Evolutionary conservation across 2,888 invertebrate genomes (phyloP).

Genomic region (Cactoblastis cactorum): DNA sequence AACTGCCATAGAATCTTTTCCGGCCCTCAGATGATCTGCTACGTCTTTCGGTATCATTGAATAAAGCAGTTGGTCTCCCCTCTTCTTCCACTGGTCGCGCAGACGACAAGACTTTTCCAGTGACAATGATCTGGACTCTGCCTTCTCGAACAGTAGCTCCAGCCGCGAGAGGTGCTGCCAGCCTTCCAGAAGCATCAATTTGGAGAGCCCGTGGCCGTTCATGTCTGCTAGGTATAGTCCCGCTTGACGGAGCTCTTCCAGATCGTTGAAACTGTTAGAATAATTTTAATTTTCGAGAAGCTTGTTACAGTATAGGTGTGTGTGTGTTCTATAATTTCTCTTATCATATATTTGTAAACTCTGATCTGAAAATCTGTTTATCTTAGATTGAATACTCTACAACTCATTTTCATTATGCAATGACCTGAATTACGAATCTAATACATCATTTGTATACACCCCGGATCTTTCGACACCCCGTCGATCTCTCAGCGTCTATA

Average conservation of each 20-base stretch:
- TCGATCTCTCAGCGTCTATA: too few species aligned
- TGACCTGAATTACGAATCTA: too few species aligned
- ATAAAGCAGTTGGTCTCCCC: conserved; percentile 91
- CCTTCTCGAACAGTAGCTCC: conserved; percentile 90
- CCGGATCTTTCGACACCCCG: too few species aligned
- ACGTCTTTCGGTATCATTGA: conserved; percentile 95
- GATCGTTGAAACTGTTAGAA: conserved; percentile 88
- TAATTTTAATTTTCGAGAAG: too few species aligned
- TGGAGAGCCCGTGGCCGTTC: conserved; percentile 90
- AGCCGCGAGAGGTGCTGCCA: conserved; percentile 91
- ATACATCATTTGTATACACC: too few species aligned
- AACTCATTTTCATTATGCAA: too few species aligned
- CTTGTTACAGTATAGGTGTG: too few species aligned
- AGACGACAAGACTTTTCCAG: conserved; percentile 88
- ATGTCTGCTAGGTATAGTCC: conserved; percentile 90
- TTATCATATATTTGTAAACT: too few species aligned
- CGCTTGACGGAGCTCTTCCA: conserved; percentile 89
- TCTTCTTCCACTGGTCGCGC: conserved; percentile 90
- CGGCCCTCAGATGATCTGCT: conserved; percentile 88
- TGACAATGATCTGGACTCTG: conserved; percentile 87
- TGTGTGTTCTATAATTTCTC: too few species aligned
- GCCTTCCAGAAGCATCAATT: conserved; percentile 89
- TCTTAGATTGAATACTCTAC: too few species aligned
- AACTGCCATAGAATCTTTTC: conserved; percentile 86
- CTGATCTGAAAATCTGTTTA: too few species aligned